Evolutionary conservation across 2,113 vertebrate genomes (phyloP).

Genomic region (Prietella phreatophila): DNA sequence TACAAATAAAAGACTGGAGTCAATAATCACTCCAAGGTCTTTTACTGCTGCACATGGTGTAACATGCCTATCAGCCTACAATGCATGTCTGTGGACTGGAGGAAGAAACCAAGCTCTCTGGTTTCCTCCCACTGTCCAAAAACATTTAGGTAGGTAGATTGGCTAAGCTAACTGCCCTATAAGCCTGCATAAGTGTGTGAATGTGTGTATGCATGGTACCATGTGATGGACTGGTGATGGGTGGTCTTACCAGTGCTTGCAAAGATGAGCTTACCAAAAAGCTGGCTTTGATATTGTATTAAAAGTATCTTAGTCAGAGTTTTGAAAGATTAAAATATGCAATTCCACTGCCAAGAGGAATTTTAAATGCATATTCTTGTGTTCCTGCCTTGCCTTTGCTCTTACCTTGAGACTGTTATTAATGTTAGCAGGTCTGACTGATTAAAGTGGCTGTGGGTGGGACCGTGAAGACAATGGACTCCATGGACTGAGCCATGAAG

Average conservation of each 20-base stretch:
- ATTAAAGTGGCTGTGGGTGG: not conserved
- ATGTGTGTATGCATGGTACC: not conserved
- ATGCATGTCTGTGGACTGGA: too few species aligned
- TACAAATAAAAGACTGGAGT: too few species aligned
- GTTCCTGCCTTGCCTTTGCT: not conserved
- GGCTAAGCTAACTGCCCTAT: not conserved
- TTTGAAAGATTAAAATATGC: not conserved
- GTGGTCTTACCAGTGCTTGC: not conserved
- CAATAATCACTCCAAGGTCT: too few species aligned
- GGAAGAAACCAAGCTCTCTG: not conserved
- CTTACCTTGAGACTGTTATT: not conserved
- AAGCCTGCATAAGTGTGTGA: not conserved
- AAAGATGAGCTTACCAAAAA: not conserved
- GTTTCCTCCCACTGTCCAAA: not conserved
- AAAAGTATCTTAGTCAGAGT: not conserved
- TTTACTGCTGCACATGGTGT: too few species aligned
- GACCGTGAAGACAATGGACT: not conserved
- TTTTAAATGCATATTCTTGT: not conserved
- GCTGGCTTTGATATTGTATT: not conserved
- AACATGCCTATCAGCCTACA: too few species aligned
- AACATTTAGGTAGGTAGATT: not conserved
- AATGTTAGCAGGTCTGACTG: not conserved
- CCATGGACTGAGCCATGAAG: not conserved
- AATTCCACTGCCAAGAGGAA: not conserved
- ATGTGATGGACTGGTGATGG: not conserved